Conservation (phyloP, 1,140 invertebrate genomes). For the Ceratosolen solmsi region DNA sequence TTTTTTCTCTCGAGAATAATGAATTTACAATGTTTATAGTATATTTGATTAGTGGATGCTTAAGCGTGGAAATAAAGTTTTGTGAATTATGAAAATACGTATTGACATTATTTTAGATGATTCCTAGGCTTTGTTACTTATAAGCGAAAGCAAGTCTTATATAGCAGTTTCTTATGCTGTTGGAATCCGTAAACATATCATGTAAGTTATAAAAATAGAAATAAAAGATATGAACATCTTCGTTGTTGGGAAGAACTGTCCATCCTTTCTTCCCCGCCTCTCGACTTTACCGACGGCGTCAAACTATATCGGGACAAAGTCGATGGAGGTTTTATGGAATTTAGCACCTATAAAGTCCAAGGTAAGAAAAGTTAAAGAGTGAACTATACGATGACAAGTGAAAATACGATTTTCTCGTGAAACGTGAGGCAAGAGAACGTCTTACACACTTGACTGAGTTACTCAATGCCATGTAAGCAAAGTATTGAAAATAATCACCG, state of each 20-base stretch:
- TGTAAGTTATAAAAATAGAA: not conserved
- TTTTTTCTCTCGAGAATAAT: too few relatives aligned
- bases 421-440: not conserved
- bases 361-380: not conserved
- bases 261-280: not conserved
- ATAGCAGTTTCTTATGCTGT: not conserved
- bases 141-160: not conserved
- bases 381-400: not conserved
- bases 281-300: not conserved
- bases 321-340: not conserved
- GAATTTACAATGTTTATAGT: too few relatives aligned
- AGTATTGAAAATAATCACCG: too few relatives aligned
- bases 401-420: not conserved
- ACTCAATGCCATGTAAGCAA: not conserved
- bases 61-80: too few relatives aligned
- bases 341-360: conserved; percentile 3
- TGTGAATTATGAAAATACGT: too few relatives aligned
- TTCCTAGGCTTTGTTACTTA: too few relatives aligned
- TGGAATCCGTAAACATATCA: not conserved
- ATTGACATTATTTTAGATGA: too few relatives aligned
- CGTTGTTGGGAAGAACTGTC: not conserved
- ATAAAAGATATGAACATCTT: not conserved
- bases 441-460: not conserved
- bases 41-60: too few relatives aligned
- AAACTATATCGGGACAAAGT: not conserved